A percentile compares a stretch with the other conserved stretches of the same genome.
phyloP scores from a whole-genome alignment of 2,113 vertebrate species.

The Stegastes partitus region DNA sequence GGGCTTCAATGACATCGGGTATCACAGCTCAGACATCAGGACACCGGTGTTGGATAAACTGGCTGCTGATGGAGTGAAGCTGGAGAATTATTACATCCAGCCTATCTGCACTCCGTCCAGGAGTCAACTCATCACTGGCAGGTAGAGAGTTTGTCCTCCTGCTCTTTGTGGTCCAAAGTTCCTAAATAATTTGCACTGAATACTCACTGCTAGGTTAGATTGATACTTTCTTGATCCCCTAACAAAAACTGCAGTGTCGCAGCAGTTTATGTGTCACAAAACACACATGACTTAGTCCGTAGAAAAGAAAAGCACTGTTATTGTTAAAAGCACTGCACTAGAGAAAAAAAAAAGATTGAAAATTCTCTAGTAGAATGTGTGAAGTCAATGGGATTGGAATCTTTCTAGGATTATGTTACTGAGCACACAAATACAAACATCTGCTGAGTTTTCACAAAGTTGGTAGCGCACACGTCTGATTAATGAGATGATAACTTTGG shows the following conservation, averaged over 20 bases:
- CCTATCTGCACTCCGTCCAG: conserved; percentile 98
- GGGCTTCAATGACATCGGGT: conserved; percentile 96
- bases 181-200: neutral
- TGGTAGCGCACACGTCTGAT: too few species aligned
- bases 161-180: too few species aligned
- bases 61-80: conserved; percentile 93
- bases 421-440: neutral
- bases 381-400: too few species aligned
- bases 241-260: too few species aligned
- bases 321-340: too few species aligned
- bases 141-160: conserved; percentile 81
- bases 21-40: conserved; percentile 94
- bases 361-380: too few species aligned
- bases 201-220: neutral
- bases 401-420: neutral
- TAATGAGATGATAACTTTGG: too few species aligned
- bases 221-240: too few species aligned
- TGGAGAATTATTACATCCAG: conserved; percentile 99
- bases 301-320: too few species aligned
- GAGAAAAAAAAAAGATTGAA: too few species aligned
- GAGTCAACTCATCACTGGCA: conserved; percentile 97
- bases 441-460: neutral
- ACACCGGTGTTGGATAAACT: conserved; percentile 94
- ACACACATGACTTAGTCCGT: too few species aligned
- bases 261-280: too few species aligned